These are phyloP conservation scores for Suricata suricatta DNA, from an alignment of 2,113 vertebrate species.

Conservation along the genomic window DNA sequence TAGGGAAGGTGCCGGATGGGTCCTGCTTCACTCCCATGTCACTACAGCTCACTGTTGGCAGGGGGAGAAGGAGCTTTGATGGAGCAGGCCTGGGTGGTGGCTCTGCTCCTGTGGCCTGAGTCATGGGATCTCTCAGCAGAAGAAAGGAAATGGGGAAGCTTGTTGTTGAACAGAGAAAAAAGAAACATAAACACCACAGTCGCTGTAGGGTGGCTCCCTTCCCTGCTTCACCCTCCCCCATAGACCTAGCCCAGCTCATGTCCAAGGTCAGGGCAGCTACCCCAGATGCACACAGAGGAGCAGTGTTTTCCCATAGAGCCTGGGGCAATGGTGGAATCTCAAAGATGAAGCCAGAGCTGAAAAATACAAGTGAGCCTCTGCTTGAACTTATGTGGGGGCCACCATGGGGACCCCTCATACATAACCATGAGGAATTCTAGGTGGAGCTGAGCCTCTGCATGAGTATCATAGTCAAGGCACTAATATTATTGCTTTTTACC, in stretches of 20 bases:
- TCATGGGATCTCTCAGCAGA: not conserved
- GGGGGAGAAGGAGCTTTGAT: not conserved
- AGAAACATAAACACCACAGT: not conserved
- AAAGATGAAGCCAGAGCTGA: not conserved
- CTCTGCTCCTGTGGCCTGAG: not conserved
- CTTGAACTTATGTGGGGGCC: not conserved
- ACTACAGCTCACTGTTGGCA: not conserved
- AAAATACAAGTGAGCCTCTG: not conserved
- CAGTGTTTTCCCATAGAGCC: not conserved
- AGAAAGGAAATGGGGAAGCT: not conserved
- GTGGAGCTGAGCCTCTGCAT: not conserved
- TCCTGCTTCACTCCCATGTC: not conserved
- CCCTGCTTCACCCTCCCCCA: not conserved
- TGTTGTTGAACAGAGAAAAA: not conserved
- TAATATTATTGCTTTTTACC: not conserved
- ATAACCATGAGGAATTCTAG: not conserved
- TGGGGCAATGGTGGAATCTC: not conserved
- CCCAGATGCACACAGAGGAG: not conserved
- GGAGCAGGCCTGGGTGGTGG: not conserved
- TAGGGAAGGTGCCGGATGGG: not conserved
- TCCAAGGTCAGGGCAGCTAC: not conserved
- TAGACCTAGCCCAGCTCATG: not conserved
- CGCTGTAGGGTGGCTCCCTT: not conserved
- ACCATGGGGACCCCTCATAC: not conserved
- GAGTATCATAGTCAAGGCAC: not conserved